Evolutionary conservation across 2,113 vertebrate species (phyloP).

Genomic region (Corythaixoides concolor): DNA sequence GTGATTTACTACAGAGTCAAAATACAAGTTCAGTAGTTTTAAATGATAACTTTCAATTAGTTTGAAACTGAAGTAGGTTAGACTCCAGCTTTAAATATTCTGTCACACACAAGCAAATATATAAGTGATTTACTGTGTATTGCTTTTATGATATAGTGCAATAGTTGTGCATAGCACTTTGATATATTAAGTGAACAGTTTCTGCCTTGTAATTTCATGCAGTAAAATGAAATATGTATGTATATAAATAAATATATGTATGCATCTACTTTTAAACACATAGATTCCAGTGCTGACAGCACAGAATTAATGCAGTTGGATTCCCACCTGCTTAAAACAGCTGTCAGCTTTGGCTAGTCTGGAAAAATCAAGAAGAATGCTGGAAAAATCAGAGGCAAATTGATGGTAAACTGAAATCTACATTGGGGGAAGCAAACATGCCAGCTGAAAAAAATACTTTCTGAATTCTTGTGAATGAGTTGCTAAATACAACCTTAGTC

Average conservation of each 20-base stretch:
- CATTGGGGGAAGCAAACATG: not conserved
- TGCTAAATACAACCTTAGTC: not conserved
- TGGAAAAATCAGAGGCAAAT: not conserved
- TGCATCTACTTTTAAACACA: not conserved
- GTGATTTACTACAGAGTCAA: not conserved
- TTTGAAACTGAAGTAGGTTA: constrained; percentile 1
- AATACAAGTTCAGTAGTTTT: not conserved
- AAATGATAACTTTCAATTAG: constrained; percentile 3
- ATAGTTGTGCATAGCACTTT: not conserved
- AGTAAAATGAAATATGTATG: not conserved
- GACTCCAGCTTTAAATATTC: not conserved
- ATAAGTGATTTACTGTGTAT: not conserved
- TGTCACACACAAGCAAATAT: not conserved
- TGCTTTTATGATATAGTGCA: not conserved
- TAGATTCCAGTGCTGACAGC: not conserved
- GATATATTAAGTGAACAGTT: not conserved
- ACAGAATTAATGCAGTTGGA: not conserved
- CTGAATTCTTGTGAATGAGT: not conserved
- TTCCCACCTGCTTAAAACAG: not conserved
- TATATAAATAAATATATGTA: not conserved
- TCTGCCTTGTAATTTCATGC: not conserved
- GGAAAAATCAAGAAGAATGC: not conserved
- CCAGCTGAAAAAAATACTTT: not conserved
- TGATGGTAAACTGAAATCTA: not conserved
- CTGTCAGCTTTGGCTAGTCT: not conserved